Conservation (phyloP, 2,888 invertebrate species). For the Tetrapedia diversipes region DNA sequence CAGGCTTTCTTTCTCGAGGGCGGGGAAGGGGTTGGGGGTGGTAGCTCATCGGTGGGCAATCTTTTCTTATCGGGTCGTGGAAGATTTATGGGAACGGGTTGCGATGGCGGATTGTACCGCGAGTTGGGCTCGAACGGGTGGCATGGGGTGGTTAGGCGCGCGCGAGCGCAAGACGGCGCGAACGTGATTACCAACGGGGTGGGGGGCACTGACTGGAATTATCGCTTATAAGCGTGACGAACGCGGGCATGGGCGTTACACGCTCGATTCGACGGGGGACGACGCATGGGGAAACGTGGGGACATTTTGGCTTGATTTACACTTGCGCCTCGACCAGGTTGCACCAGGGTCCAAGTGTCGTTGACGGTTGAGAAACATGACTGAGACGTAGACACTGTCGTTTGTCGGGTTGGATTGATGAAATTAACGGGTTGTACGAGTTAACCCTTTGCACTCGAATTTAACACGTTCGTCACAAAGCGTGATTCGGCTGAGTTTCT, state of each 20-base stretch:
- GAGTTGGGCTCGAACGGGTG: conserved; percentile 63
- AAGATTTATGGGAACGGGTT: conserved; percentile 71
- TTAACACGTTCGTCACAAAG: no score
- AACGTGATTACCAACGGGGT: conserved; percentile 9
- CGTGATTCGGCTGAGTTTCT: no score
- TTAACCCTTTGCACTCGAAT: no score
- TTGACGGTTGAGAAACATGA: background rate
- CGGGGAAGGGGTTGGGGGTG: no score
- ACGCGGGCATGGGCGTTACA: conserved; percentile 62
- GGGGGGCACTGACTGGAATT: conserved; percentile 59
- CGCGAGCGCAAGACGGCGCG: conserved; percentile 3
- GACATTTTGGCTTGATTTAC: conserved; percentile 37
- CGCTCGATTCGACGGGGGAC: conserved; percentile 49
- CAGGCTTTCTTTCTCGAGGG: background rate
- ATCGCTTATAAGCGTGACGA: conserved; percentile 67
- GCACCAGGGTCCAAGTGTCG: conserved; percentile 1
- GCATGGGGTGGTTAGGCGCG: conserved; percentile 26
- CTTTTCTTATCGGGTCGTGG: conserved; percentile 74
- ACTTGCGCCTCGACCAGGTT: background rate
- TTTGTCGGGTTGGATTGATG: background rate
- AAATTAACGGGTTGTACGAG: conserved; percentile 14
- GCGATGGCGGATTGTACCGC: conserved; percentile 71
- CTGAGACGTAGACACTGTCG: background rate
- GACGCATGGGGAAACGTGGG: conserved; percentile 21
- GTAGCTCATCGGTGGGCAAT: conserved; percentile 72